phyloP scores from a whole-genome alignment of 1,140 invertebrate species.

The Bombus haemorrhoidalis region DNA sequence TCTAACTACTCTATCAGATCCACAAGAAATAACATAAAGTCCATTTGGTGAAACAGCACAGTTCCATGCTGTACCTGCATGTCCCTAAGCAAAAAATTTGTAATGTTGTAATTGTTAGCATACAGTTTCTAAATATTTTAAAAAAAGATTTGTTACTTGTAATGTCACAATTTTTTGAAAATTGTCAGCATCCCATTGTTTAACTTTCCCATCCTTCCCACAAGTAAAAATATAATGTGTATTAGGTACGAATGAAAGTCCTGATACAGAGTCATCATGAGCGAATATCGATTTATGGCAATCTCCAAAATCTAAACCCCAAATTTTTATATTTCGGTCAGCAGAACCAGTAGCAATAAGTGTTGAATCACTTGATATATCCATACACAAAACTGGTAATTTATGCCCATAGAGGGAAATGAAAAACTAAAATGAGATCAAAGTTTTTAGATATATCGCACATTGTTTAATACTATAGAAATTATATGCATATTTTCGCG shows the following conservation, averaged over 20 bases:
- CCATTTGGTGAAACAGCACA: conserved; percentile 93
- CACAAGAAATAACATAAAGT: conserved; percentile 90
- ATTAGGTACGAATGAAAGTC: conserved; percentile 92
- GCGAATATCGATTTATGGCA: conserved; percentile 95
- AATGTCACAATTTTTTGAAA: conserved; percentile 95
- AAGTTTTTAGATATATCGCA: not conserved
- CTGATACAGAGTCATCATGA: conserved; percentile 97
- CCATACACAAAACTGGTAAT: conserved; percentile 95
- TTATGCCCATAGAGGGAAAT: conserved; percentile 98
- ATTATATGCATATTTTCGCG: not conserved
- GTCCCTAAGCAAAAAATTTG: conserved; percentile 84
- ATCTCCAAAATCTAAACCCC: conserved; percentile 99
- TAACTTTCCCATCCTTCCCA: conserved; percentile 96
- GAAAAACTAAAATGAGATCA: conserved; percentile 89
- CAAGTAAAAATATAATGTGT: conserved; percentile 97
- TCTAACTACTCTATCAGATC: conserved; percentile 94
- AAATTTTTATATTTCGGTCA: conserved; percentile 98
- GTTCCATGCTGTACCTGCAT: conserved; percentile 90
- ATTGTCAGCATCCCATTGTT: conserved; percentile 98
- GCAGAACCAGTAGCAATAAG: conserved; percentile 96
- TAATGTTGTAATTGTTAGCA: not conserved
- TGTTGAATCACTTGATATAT: conserved; percentile 95
- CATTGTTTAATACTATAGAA: not conserved
- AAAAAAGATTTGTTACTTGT: conserved; percentile 84
- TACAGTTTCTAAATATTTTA: conserved; percentile 26